phyloP scores from a whole-genome alignment of 2,113 vertebrate species.

The Pteruthius melanotis region DNA sequence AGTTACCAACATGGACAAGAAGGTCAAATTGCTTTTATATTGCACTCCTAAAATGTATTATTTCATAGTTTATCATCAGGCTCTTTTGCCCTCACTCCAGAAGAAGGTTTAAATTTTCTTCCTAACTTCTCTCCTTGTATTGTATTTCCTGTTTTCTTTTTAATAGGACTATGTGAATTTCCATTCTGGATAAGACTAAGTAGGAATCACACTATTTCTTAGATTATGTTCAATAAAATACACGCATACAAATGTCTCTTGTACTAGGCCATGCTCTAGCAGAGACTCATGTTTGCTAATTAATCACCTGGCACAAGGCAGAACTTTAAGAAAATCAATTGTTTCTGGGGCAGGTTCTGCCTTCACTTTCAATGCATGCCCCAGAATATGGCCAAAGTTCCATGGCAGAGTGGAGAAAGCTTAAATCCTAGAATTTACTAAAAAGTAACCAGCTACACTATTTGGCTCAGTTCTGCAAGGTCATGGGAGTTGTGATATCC shows the following conservation, averaged over 20 bases:
- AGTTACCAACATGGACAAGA: background rate
- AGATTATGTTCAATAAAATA: background rate
- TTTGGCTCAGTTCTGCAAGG: background rate
- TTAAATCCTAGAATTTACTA: background rate
- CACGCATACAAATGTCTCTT: background rate
- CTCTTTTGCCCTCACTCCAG: constrained; percentile 5
- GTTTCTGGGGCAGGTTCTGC: background rate
- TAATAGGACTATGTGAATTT: background rate
- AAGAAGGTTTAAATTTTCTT: background rate
- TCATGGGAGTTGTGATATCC: background rate
- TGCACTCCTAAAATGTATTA: background rate
- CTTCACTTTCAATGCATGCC: background rate
- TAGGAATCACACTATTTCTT: background rate
- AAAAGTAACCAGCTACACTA: background rate
- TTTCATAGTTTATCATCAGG: background rate
- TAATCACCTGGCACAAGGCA: background rate
- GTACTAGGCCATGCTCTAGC: background rate
- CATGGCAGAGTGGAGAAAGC: background rate
- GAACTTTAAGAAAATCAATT: background rate
- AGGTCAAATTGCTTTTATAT: background rate
- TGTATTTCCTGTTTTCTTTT: background rate
- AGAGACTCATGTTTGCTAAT: background rate
- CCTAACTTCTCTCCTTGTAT: background rate
- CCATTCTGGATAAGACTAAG: background rate
- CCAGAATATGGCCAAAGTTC: background rate